Evolutionary conservation across 2,888 invertebrate genomes (phyloP), one percentile per base, ranked within the genome.

Genomic region (Agrilus mali): DNA sequence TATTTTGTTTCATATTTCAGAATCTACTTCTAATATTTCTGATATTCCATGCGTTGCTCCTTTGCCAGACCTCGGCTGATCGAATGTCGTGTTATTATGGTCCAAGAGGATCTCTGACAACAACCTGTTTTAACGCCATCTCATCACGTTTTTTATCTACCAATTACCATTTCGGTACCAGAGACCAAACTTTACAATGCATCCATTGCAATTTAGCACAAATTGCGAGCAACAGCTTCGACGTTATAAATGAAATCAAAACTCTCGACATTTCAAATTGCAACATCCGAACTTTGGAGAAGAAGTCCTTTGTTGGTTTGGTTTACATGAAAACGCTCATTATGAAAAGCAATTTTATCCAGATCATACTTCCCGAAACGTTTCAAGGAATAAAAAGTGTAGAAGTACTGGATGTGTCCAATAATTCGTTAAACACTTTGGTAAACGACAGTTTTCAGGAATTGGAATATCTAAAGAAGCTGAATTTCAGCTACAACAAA

Each of bases 81-180:
- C 5, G 35, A n/a, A 60, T 60, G 58, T 61, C 60, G 52, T 66
- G 66, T 42, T 53, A 58, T 1, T 66, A 66, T 45, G 65, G 65
- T 8, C 65, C 64, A 44, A 53, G 66, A 42, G 66, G 66, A 13
- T 66, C 65, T 4, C 47, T 66, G 27, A 66, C 63, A 4, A 60
- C 65, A 10, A 65, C 63, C 2, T 66, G 66, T 41, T 51, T 58
- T 7, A 63, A 65, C 44, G 65, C 64, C 13, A 58, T 59, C 2
- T 47, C 63, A 1, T 43, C 37, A 10, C 65, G 55, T 53, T 66
- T 66, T 51, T 59, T 60, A 35, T 46, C 44, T 34, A 65, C 65
- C n/a, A 51, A 55, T 5, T 66, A 66, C 49, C 50, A 63, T 46
- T 66, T 66, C 46, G 65, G 66, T 47, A 64, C 63, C 44, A 50